Evolutionary conservation across 2,113 vertebrate species (phyloP), one percentile per base, ranked within the genome.

Genomic region (Melanotaenia duboulayi): DNA sequence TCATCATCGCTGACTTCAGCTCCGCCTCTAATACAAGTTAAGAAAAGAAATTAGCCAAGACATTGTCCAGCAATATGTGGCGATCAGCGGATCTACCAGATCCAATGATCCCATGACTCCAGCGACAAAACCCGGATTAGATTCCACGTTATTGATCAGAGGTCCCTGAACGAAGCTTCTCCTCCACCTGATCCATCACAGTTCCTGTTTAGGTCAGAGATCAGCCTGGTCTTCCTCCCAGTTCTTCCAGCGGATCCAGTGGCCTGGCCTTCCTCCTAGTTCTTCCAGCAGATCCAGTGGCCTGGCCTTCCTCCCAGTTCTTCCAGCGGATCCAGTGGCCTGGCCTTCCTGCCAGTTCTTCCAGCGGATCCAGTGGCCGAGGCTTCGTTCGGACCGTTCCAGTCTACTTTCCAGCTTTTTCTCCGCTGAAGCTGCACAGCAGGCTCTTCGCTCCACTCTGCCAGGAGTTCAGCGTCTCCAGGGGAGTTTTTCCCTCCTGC

Each of bases 381-480:
- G 39, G 1, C 10, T 40, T 10, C 39, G 60, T 49, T 55, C 44
- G 44, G 32, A 35, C 32, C 37, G 58, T 5, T 3, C 19, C 20
- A 0, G 1, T 64, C 61, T 65, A 80, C 48, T 64, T 50, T 4
- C 28, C 1, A 4, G 69, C 7, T 11, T 65, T 84, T 24, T 89
- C 80, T 44, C 85, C 76, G 4, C 63, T 88, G 65, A 90, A 82
- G 64, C 89, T 90, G 14, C 76, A 80, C 70, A 94, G 77, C 25
- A 95, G 90, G 51, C 66, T 91, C 79, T 93, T 94, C n/a, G 93
- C 92, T 61, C 92, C 92, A 1, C 70, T 94, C 86, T 94, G 94
- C 94, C 94, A 94, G 1, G 87, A 84, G 66, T 84, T 69, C 66
- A 92, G 55, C 0, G 84, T 87, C 85, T 95, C 91, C 91, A 94